Base-by-base conservation (phyloP, 2,888 invertebrate species). In the Agrochola lota region DNA sequence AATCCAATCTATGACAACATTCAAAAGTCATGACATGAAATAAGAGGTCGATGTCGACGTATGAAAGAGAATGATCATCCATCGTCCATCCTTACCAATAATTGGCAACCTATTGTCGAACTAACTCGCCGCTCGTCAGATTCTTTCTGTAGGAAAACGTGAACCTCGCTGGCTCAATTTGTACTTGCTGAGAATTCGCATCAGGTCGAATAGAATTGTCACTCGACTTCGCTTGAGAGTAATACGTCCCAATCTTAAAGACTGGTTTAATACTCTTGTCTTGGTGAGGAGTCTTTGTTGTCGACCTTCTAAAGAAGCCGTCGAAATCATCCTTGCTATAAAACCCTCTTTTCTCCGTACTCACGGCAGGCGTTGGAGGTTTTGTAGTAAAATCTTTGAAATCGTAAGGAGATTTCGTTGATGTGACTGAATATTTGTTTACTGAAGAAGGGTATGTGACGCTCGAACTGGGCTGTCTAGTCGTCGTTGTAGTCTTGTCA, bases 401-500 rank as follows among this genome's bases (percentile, higher is more conserved):
- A 84, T 96, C 95, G 92, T 97, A 97, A 2, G 97, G 97, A 90
- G 96, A 97, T 92, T 95, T 96, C 20, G 97, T 97, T 23, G 97
- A 96, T 30, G 96, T 94, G 57, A 96, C 92, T 9, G 95, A 96
- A 84, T 95, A 96, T 91, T 95, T 96, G 85, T 95, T 95, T 74
- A 94, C 75, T 20, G 93, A 93, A 57, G 94, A 92, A 57, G 94
- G 93, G 78, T 92, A 92, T 12, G 93, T 92, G 77, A 88, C 90
- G 68, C 89, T 78, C 71, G 89, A 80, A 68, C 90, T 90, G 72
- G 91, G 91, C 73, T 40, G 63, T 26, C 17, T 12, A 30, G 69
- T 71, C 67, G 85, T 75, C 68, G 76, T 82, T 20, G 93, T 93
- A 4, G 93, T 88, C 84, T 93, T 95, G 80, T 93, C 94, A 67